Evolutionary conservation across 2,888 invertebrate genomes (phyloP), one percentile per base, ranked within the genome.

Genomic region (Acanthoscelides obtectus): DNA sequence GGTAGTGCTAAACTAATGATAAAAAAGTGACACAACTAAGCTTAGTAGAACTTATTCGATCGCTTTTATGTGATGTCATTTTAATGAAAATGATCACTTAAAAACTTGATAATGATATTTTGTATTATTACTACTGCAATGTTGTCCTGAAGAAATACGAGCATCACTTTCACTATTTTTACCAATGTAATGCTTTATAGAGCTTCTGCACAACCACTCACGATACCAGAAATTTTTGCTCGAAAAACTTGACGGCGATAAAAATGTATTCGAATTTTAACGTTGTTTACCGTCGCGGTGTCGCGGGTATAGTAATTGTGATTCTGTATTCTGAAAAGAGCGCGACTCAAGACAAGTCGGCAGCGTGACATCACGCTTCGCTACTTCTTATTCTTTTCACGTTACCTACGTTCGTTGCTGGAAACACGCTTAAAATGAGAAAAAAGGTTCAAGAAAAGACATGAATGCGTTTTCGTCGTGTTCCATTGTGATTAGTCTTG

Each of bases 341-440:
- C 74, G 76, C 82, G 80, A 81, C 81, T 74, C 82, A 82, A 79
- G 82, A 82, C 82, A 81, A 19, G 12, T 4, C 20, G n/a, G n/a
- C n/a, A 19, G 83, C 85, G 84, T 85, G 85, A 86, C 84, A 84
- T 81, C 81, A 84, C 82, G 85, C 80, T 83, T 82, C 82, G 84
- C 74, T 84, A 81, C 81, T 81, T 84, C 78, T 78, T 77, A 81
- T 81, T 81, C 79, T 78, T 73, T 74, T 76, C 78, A 77, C 79
- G 80, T 81, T 78, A 76, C 78, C 77, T 79, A 75, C 68, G 75
- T 75, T 75, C 77, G 72, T 73, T 72, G 75, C 73, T 77, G 79
- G 78, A 78, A 78, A 74, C 75, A 79, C 74, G 78, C 77, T 76
- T 72, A 73, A 75, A 78, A 75, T 75, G 75, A 75, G 76, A 76